Conservation (phyloP, 2,797 vertebrate genomes). For the Cephalopachus bancanus region DNA sequence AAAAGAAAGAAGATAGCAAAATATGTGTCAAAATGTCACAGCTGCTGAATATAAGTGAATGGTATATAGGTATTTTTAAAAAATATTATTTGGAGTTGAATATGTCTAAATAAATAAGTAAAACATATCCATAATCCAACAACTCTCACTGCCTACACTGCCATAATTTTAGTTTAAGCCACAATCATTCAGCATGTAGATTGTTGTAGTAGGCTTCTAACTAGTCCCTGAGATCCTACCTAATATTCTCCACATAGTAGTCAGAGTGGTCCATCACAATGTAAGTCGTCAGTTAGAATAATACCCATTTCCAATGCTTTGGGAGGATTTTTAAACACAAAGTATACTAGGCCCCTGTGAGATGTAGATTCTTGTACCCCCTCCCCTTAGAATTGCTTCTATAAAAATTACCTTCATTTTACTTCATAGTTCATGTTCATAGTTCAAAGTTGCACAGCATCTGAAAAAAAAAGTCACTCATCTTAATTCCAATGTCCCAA, state of each 20-base stretch:
- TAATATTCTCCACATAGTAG: neutral
- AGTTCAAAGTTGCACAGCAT: neutral
- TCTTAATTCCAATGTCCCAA: neutral
- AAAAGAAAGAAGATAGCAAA: neutral
- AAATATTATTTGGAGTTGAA: neutral
- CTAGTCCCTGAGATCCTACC: neutral
- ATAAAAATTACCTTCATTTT: neutral
- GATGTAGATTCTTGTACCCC: neutral
- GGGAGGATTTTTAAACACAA: neutral
- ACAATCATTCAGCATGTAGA: neutral
- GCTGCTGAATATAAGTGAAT: neutral
- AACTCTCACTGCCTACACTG: neutral
- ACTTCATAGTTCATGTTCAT: neutral
- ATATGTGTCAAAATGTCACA: neutral
- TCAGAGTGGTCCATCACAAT: neutral
- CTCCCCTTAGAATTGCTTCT: neutral
- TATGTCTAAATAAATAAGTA: conserved; percentile 32
- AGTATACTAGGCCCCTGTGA: neutral
- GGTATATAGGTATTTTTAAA: neutral
- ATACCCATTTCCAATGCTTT: neutral
- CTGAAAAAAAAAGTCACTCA: neutral
- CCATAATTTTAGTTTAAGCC: conserved; percentile 11
- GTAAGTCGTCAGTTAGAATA: neutral
- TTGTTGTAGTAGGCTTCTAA: neutral
- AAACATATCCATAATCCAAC: neutral